phyloP scores from a whole-genome alignment of 92 coral and sea anemone species.

The Phymanthus crucifer region DNA sequence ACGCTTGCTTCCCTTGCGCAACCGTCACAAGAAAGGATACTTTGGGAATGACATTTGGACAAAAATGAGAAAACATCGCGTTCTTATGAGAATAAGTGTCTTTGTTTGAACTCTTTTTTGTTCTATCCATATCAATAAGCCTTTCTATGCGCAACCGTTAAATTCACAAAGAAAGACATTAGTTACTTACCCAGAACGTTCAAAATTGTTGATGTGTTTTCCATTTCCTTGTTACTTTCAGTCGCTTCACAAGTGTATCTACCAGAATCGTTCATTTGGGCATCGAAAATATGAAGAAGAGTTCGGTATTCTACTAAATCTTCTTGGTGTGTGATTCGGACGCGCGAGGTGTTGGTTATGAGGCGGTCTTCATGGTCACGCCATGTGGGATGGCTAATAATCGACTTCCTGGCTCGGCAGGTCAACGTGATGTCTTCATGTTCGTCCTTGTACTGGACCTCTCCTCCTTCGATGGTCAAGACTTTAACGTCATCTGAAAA shows the following conservation, averaged over 20 bases:
- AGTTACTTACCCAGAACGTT: constrained; percentile 58
- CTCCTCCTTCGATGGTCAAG: constrained; percentile 9
- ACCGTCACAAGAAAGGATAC: too few relatives aligned
- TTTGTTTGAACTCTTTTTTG: too few relatives aligned
- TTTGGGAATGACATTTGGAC: too few relatives aligned
- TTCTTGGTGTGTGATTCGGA: not conserved
- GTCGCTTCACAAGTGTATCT: constrained; percentile 38
- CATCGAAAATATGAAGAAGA: constrained; percentile 27
- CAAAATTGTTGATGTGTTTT: constrained; percentile 6
- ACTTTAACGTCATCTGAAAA: not conserved
- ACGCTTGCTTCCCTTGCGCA: too few relatives aligned
- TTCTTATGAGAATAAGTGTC: too few relatives aligned
- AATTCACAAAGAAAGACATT: too few relatives aligned
- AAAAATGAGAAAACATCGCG: too few relatives aligned
- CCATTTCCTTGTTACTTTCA: constrained; percentile 34
- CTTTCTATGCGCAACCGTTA: too few relatives aligned
- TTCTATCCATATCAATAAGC: too few relatives aligned
- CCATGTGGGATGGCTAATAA: constrained; percentile 39
- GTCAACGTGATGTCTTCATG: constrained; percentile 25
- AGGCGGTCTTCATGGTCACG: not conserved
- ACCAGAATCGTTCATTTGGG: constrained; percentile 36
- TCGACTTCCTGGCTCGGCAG: constrained; percentile 26
- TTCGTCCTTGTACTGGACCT: not conserved
- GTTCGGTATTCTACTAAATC: constrained; percentile 2
- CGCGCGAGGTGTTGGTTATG: constrained; percentile 10